Base-by-base conservation (phyloP, 2,113 vertebrate genomes). In the Otus sunia region DNA sequence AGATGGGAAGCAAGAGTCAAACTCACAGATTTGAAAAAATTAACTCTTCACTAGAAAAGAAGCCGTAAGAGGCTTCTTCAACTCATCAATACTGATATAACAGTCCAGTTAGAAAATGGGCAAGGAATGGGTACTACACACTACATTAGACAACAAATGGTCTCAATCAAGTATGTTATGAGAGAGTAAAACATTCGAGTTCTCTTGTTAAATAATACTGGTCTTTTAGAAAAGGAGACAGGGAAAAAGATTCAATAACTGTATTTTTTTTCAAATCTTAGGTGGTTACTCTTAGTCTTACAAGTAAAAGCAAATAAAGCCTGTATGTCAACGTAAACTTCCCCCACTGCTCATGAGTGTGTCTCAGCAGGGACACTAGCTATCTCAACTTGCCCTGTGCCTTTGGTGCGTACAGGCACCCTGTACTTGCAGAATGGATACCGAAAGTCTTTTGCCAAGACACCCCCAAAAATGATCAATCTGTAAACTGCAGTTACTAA, bases 381-480 rank as follows among this genome's bases (percentile, higher is more conserved):
- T 23, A 25, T 39, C 56, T 82, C 66, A 45, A 37, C 29, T 22
- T 55, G 80, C 50, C 34, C 27, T 2, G 1, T 47, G 53, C 19
- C 62, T 80, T 60, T 84, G 53, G 23, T 50, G 43, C 2, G 2
- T 2, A 11, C 13, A 12, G 4, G 19, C 10, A 55, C 39, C 49
- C 58, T 6, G 0, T 13, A 32, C 0, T 0, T 26, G 64, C 80
- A 84, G 55, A 77, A 77, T 0, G 0, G 55, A 62, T 15, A 53
- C 15, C 3, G 1, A 69, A 43, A 10, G 19, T 56, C 49, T 64
- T 25, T 12, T 43, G 53, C 30, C 25, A 59, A 63, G 26, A 67
- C 27, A 56, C 21, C 12, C 12, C 8, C 9, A 2, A 30, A 87
- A 87, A 34, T 14, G 0, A 78, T 14, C 23, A 10, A 5, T 34